Base-by-base conservation (phyloP, 1,140 invertebrate species). In the Aphelenchoides avenae region DNA sequence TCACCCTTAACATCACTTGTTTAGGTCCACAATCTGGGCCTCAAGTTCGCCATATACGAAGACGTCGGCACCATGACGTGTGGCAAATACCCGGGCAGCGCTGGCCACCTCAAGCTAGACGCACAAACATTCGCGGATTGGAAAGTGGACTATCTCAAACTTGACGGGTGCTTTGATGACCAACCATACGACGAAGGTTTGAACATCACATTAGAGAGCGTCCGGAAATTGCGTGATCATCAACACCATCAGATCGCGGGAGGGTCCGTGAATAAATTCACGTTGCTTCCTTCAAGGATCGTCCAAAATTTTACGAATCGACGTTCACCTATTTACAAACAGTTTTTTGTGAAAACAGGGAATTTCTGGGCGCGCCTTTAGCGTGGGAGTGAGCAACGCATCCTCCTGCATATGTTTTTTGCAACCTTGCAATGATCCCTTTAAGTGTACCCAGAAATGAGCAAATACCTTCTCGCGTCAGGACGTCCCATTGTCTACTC, bases 31-130 rank as follows among this genome's bases (percentile, higher is more conserved):
- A 84, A 85, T 5, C 88, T 87, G 80, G 90, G 89, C 40, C 79
- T 97, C 1, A 95, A 94, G 78, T 89, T 97, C 74, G 93, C 92
- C 18, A 93, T 96, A 57, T 97, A 97, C 77, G 89, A 93, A 78
- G 91, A 96, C 77, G 94, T 87, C 80, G 93, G 93, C 2, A 91
- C 87, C 64, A 87, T 87, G 71, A 97, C 93, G 0, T 97, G 93
- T 75, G 82, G 66, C n/a, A 91, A 91, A 5, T 97, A 92, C 79
- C 92, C 92, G 13, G 93, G 92, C 34, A 87, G 89, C 57, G 81
- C 91, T 39, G 88, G 87, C 2, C 85, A 89, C 79, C 81, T 93
- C 68, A 82, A 89, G 70, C 81, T 81, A 66, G 92, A 95, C 80
- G 90, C 91, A 0, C 79, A 86, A 26, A 89, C 87, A 1, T 96